Percentiles rank a stretch among this genome's conserved stretches.
Evolutionary conservation across 2,113 vertebrate genomes (phyloP).

Genomic region (Trogon surrucura): DNA sequence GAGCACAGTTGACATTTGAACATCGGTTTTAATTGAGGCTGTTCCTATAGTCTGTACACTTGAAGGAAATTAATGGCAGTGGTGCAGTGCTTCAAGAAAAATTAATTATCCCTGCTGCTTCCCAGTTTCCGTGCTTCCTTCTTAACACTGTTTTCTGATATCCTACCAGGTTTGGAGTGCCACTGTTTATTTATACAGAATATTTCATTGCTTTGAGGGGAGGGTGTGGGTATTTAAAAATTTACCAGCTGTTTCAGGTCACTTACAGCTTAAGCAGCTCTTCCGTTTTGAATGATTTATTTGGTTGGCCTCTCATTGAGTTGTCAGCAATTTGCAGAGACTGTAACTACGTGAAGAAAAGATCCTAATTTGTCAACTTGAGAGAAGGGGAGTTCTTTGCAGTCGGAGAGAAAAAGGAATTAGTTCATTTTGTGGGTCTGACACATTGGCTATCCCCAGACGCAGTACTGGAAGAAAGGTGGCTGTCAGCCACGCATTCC

Average conservation of each 20-base stretch:
- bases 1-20: slow-evolving; percentile 48
- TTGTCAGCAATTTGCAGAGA: slow-evolving; percentile 21
- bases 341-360: slow-evolving; percentile 13
- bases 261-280: slow-evolving; percentile 5
- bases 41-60: background rate
- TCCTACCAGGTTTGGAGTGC: background rate
- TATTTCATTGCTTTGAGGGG: background rate
- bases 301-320: slow-evolving; percentile 19
- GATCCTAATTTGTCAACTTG: slow-evolving; percentile 35
- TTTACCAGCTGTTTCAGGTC: slow-evolving; percentile 50
- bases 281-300: slow-evolving; percentile 33
- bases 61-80: slow-evolving; percentile 17
- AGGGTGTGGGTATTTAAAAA: background rate
- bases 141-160: background rate
- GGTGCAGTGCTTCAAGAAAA: slow-evolving; percentile 16
- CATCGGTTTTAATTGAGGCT: slow-evolving; percentile 58
- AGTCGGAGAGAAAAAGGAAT: slow-evolving; percentile 1
- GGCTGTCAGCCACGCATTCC: background rate
- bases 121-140: background rate
- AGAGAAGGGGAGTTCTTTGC: background rate
- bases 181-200: background rate
- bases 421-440: slow-evolving; percentile 1
- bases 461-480: background rate
- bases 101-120: slow-evolving; percentile 31
- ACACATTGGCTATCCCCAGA: background rate